phyloP scores from a whole-genome alignment of 2,888 invertebrate genomes.

The Oxytorus armatus region DNA sequence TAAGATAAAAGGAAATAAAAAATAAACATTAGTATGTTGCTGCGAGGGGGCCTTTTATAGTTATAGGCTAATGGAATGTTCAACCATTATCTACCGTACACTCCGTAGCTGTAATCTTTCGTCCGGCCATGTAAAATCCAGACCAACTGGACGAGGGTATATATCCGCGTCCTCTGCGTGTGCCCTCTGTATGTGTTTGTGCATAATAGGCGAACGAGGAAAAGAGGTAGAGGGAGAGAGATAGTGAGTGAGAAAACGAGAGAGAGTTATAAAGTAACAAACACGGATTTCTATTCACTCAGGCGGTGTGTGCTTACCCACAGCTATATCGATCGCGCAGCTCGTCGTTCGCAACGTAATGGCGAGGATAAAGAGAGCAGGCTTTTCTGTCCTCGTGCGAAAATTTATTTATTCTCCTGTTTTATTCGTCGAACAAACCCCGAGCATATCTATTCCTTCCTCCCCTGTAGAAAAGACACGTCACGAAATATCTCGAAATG shows the following conservation, averaged over 20 bases:
- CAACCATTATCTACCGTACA: conserved; percentile 22
- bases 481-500: too few species aligned
- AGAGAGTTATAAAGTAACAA: conserved; percentile 46
- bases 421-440: too few species aligned
- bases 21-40: neutral
- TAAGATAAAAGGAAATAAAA: conserved; percentile 9
- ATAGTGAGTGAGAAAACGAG: conserved; percentile 58
- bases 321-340: conserved; percentile 59
- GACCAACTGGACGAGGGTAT: conserved; percentile 25
- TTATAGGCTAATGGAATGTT: conserved; percentile 49
- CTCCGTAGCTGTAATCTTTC: conserved; percentile 48
- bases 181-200: neutral
- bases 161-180: neutral
- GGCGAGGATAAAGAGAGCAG: conserved; percentile 15
- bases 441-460: too few species aligned
- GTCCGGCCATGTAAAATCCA: conserved; percentile 36
- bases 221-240: conserved; percentile 36
- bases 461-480: too few species aligned
- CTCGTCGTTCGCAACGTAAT: neutral
- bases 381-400: neutral
- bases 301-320: conserved; percentile 59
- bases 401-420: neutral
- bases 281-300: conserved; percentile 52
- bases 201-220: too few species aligned
- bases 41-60: conserved; percentile 16